A percentile compares a stretch with the other conserved stretches of the same genome.
phyloP scores from a whole-genome alignment of 2,113 vertebrate genomes.

The Bolborhynchus lineola region DNA sequence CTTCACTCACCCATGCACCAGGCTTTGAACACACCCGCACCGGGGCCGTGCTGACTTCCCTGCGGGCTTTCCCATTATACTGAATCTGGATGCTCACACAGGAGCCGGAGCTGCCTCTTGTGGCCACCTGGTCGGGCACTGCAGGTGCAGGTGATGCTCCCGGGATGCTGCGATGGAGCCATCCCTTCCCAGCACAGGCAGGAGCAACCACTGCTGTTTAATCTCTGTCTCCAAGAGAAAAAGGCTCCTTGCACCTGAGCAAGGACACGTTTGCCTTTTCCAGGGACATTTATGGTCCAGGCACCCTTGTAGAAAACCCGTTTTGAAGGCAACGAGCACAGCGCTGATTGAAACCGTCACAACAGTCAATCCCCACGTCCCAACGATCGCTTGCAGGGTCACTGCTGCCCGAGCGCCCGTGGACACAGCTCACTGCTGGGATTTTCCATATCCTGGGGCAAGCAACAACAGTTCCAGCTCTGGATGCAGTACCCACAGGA shows the following conservation, averaged over 20 bases:
- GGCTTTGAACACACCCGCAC: not conserved
- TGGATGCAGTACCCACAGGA: rapidly evolving
- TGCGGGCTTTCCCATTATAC: rapidly evolving
- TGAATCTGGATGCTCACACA: rapidly evolving
- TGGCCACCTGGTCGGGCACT: not conserved
- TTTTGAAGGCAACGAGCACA: rapidly evolving
- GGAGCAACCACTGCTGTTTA: rapidly evolving
- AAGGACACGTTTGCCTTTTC: rapidly evolving
- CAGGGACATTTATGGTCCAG: rapidly evolving
- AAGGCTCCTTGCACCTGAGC: not conserved
- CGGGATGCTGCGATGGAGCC: not conserved
- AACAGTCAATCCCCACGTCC: not conserved
- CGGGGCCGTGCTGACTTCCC: not conserved
- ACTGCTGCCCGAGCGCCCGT: not conserved
- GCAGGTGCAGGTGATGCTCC: rapidly evolving
- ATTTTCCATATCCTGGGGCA: slow-evolving; percentile 10
- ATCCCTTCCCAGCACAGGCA: not conserved
- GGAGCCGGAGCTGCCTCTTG: not conserved
- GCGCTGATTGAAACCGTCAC: not conserved
- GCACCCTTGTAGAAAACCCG: rapidly evolving
- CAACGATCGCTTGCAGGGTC: not conserved
- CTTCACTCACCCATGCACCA: not conserved
- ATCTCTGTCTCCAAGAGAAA: rapidly evolving
- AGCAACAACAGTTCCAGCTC: rapidly evolving
- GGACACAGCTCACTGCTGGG: not conserved